phyloP scores from a whole-genome alignment of 2,797 vertebrate species.

The Propithecus deckenii region DNA sequence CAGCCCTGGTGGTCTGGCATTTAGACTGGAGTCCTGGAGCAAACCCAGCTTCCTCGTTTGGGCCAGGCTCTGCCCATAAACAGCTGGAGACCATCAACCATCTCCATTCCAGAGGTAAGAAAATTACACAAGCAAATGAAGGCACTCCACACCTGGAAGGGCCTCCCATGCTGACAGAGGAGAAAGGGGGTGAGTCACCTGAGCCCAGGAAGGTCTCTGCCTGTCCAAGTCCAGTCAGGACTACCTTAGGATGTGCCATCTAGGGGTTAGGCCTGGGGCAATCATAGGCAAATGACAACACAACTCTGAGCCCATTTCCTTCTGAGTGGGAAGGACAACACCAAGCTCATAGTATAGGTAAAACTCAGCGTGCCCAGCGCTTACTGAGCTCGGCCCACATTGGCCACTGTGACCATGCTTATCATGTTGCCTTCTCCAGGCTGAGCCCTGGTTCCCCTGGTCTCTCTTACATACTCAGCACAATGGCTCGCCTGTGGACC shows the following conservation, averaged over 20 bases:
- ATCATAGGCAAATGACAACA: neutral
- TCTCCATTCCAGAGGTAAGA: neutral
- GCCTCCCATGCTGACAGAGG: neutral
- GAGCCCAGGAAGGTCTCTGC: neutral
- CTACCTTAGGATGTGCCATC: neutral
- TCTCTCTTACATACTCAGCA: neutral
- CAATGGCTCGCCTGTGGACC: neutral
- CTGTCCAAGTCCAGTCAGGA: neutral
- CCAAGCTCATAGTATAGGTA: neutral
- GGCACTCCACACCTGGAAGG: neutral
- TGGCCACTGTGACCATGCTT: neutral
- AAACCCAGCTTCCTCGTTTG: neutral
- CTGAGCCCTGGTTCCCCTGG: neutral
- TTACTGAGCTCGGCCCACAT: neutral
- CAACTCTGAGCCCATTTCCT: neutral
- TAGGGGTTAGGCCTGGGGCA: neutral
- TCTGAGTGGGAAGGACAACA: rapidly evolving
- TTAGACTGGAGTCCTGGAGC: neutral
- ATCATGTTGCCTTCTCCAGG: neutral
- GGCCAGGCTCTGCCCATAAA: neutral
- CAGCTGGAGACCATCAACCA: neutral
- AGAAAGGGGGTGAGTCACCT: neutral
- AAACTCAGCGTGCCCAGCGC: neutral
- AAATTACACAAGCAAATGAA: neutral
- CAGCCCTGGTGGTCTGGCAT: neutral